phyloP scores from a whole-genome alignment of 2,888 invertebrate genomes.

The Ormyrus nitidulus region DNA sequence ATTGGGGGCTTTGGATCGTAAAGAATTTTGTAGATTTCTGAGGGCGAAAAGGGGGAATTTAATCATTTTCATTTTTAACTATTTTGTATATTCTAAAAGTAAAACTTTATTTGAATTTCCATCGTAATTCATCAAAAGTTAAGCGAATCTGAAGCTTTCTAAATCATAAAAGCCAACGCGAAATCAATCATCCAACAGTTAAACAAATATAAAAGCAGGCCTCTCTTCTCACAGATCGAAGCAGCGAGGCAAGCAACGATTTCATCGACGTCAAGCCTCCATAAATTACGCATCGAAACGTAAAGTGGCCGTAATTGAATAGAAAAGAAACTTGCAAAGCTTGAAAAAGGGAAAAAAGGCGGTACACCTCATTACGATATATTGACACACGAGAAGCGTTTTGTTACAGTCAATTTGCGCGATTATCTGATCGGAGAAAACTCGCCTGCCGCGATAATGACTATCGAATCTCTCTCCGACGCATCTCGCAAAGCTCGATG shows the following conservation, averaged over 20 bases:
- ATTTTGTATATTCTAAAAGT: no score
- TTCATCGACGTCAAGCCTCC: neutral
- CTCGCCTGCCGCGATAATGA: conserved; percentile 41
- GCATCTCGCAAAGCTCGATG: conserved; percentile 51
- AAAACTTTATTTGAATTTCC: no score
- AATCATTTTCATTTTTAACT: no score
- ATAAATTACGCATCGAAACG: conserved; percentile 6
- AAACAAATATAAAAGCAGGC: neutral
- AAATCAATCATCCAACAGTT: neutral
- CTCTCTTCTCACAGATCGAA: no score
- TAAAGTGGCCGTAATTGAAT: conserved; percentile 22
- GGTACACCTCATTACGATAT: conserved; percentile 42
- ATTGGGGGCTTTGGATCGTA: no score
- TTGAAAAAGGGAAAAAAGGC: neutral
- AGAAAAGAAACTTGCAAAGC: neutral
- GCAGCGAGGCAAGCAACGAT: no score
- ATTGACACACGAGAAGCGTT: conserved; percentile 50
- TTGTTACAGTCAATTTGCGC: conserved; percentile 53
- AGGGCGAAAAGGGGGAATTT: no score
- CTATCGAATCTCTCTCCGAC: conserved; percentile 48
- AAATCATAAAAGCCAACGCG: neutral
- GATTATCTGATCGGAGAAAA: conserved; percentile 49
- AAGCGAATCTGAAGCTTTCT: neutral
- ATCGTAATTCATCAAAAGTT: neutral
- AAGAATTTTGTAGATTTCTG: no score